These are phyloP conservation scores for Pterois miles DNA, from an alignment of 2,797 vertebrate genomes.

Conservation along the genomic window DNA sequence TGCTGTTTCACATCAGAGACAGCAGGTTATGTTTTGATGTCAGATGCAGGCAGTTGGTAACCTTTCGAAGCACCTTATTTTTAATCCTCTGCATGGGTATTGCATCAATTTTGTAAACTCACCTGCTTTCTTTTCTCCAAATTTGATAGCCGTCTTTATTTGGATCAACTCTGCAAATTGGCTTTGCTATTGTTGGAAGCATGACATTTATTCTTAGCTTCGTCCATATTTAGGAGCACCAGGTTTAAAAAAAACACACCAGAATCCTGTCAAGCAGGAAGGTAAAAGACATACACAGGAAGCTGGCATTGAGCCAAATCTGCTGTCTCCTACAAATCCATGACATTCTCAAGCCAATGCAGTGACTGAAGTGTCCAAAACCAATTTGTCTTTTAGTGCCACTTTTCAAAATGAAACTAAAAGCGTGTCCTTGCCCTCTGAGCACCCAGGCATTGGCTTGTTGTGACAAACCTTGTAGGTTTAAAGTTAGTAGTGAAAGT, in stretches of 20 bases:
- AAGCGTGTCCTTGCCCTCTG: not conserved
- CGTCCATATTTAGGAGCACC: constrained; percentile 17
- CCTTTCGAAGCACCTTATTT: not conserved
- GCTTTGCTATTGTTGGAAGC: constrained; percentile 19
- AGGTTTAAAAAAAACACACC: not conserved
- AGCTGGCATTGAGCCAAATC: constrained; percentile 43
- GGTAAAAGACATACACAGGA: constrained; percentile 50
- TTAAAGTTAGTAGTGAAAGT: constrained; percentile 11
- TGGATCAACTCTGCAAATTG: not conserved
- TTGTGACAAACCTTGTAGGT: constrained; percentile 9
- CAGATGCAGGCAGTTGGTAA: not conserved
- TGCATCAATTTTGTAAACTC: not conserved
- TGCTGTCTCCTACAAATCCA: constrained; percentile 9
- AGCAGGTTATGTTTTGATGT: not conserved
- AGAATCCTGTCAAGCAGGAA: constrained; percentile 70
- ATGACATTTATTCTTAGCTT: constrained; percentile 13
- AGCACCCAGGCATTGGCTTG: not conserved
- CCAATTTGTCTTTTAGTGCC: not conserved
- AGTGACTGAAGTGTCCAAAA: not conserved
- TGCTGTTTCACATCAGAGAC: constrained; percentile 1
- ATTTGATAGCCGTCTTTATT: not conserved
- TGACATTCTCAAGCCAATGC: not conserved
- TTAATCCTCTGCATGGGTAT: not conserved
- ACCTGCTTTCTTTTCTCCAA: not conserved
- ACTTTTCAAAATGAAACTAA: constrained; percentile 2